Conservation (phyloP, 1,140 invertebrate species). For the Leptonema lineaticorne region DNA sequence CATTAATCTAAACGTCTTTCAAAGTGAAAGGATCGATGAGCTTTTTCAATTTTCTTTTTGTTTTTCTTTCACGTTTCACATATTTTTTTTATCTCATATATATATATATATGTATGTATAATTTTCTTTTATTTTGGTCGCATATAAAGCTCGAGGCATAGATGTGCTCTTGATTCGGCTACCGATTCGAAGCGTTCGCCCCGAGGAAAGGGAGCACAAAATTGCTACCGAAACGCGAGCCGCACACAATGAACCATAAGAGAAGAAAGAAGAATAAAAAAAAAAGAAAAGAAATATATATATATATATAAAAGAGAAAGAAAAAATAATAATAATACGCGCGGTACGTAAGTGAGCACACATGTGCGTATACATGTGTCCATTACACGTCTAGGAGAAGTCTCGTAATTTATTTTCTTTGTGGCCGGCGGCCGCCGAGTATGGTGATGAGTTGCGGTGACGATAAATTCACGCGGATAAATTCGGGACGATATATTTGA, state of each 20-base stretch:
- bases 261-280: no score
- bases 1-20: no score
- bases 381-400: slow-evolving; percentile 29
- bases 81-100: no score
- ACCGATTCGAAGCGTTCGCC: slow-evolving; percentile 6
- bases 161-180: slow-evolving; percentile 25
- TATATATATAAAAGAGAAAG: no score
- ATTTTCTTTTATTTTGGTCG: neutral
- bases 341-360: neutral
- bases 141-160: neutral
- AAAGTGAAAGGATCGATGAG: no score
- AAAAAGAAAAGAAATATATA: no score
- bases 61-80: no score
- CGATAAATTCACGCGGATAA: neutral
- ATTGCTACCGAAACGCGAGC: slow-evolving; percentile 28
- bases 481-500: neutral
- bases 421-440: slow-evolving; percentile 22
- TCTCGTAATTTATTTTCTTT: slow-evolving; percentile 32
- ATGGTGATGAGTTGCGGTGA: slow-evolving; percentile 20
- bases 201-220: slow-evolving; percentile 20
- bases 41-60: no score
- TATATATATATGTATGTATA: neutral
- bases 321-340: no score
- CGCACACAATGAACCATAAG: no score
- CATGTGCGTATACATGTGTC: slow-evolving; percentile 10